Evolutionary conservation across 2,113 vertebrate genomes (phyloP).

Genomic region (Rhynchomys soricoides): DNA sequence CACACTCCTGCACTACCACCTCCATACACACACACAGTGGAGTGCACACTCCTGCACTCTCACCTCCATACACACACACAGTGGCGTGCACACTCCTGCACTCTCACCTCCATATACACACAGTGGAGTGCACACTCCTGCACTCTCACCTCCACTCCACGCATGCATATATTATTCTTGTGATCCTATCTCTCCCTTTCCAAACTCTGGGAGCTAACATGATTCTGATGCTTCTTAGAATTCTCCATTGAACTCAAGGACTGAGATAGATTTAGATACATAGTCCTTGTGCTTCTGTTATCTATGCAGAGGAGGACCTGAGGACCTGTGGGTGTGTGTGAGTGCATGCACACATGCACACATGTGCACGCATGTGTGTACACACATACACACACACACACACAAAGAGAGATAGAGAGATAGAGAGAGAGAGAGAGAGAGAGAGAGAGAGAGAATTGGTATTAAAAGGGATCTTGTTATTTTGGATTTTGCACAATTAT

Average conservation of each 20-base stretch:
- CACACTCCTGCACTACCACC: not conserved
- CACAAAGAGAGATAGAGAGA: not conserved
- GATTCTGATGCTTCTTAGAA: constrained; percentile 33
- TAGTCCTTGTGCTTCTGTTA: not conserved
- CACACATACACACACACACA: no score
- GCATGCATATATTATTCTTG: not conserved
- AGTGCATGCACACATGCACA: no score
- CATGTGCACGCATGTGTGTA: no score
- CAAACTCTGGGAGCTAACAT: not conserved
- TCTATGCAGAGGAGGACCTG: not conserved
- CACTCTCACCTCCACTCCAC: not conserved
- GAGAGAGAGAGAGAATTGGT: no score
- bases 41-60: not conserved
- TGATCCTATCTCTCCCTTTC: not conserved
- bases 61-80: not conserved
- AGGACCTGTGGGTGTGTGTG: not conserved
- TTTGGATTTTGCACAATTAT: constrained; percentile 36
- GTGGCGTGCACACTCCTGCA: not conserved
- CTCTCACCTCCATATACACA: not conserved
- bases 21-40: not conserved
- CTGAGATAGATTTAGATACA: not conserved
- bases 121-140: no score
- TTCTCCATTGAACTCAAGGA: not conserved
- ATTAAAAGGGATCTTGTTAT: not conserved
- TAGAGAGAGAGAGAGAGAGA: no score